A percentile compares a stretch with the other conserved stretches of the same genome.
Evolutionary conservation across 2,797 vertebrate species (phyloP).

Genomic region (Sebastes hubbsi): DNA sequence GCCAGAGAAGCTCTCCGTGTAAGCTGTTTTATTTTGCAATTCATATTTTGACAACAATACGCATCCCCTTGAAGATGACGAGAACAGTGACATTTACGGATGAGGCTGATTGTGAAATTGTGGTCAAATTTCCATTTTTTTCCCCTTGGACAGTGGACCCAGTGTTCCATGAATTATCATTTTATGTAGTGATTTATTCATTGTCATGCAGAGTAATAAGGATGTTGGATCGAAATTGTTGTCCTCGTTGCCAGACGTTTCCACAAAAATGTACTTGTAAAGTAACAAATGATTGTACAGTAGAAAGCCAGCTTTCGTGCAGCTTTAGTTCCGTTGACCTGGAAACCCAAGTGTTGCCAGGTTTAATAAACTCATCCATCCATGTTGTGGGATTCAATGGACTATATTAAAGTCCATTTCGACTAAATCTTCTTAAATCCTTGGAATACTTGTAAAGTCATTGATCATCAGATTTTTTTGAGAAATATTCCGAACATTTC

Average conservation of each 20-base stretch:
- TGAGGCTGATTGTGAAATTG: constrained; percentile 53
- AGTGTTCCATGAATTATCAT: constrained; percentile 67
- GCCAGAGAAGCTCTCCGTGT: background rate
- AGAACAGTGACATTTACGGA: constrained; percentile 53
- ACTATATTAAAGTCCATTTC: constrained; percentile 68
- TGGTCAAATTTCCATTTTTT: constrained; percentile 58
- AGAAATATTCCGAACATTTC: constrained; percentile 30
- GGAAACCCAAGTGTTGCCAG: constrained; percentile 66
- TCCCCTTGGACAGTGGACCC: constrained; percentile 29
- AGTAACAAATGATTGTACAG: constrained; percentile 73
- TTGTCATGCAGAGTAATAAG: constrained; percentile 72
- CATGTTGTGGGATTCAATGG: constrained; percentile 68
- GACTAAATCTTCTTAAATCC: constrained; percentile 52
- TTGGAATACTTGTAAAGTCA: constrained; percentile 53
- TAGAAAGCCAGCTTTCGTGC: constrained; percentile 66
- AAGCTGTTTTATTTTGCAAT: constrained; percentile 25
- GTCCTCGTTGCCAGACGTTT: constrained; percentile 63
- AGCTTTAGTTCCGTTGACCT: constrained; percentile 66
- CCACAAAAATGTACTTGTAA: constrained; percentile 77
- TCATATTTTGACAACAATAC: constrained; percentile 47
- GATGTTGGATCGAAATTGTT: constrained; percentile 58
- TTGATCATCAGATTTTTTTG: constrained; percentile 43
- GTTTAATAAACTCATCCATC: constrained; percentile 72
- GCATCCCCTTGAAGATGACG: constrained; percentile 12
- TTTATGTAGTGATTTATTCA: constrained; percentile 78